phyloP scores from a whole-genome alignment of 2,888 invertebrate species.

The Agriopis leucophaearia region DNA sequence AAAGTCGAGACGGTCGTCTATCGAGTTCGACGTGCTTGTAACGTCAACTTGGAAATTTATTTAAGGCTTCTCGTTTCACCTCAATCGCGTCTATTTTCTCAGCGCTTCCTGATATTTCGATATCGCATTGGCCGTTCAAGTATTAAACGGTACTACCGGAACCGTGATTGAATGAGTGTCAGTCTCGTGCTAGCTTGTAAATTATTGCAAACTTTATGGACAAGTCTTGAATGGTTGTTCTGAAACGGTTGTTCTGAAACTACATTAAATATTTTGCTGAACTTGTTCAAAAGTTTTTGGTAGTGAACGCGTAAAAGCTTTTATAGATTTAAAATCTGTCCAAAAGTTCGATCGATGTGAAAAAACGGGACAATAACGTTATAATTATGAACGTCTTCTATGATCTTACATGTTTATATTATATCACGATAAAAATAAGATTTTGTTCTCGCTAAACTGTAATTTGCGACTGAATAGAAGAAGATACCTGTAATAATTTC shows the following conservation, averaged over 20 bases:
- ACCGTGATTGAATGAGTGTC: slow-evolving; percentile 36
- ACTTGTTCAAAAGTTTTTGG: slow-evolving; percentile 20
- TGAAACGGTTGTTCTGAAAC: slow-evolving; percentile 16
- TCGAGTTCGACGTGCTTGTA: slow-evolving; percentile 54
- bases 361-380: background rate
- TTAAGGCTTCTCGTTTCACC: slow-evolving; percentile 35
- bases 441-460: no score
- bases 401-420: background rate
- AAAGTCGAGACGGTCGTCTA: slow-evolving; percentile 48
- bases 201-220: slow-evolving; percentile 34
- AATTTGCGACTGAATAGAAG: background rate
- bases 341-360: slow-evolving; percentile 15
- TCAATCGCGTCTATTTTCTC: slow-evolving; percentile 42
- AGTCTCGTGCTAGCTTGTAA: slow-evolving; percentile 28
- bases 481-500: background rate
- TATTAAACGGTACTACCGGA: slow-evolving; percentile 27
- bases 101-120: slow-evolving; percentile 36
- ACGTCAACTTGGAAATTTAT: slow-evolving; percentile 43
- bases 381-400: background rate
- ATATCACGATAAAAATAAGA: background rate
- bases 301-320: slow-evolving; percentile 13
- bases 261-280: slow-evolving; percentile 31
- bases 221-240: slow-evolving; percentile 21
- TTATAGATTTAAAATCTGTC: slow-evolving; percentile 25
- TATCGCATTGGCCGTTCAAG: slow-evolving; percentile 28